These are phyloP conservation scores for Chloebia gouldiae DNA, from an alignment of 2,113 vertebrate genomes.

Conservation along the genomic window DNA sequence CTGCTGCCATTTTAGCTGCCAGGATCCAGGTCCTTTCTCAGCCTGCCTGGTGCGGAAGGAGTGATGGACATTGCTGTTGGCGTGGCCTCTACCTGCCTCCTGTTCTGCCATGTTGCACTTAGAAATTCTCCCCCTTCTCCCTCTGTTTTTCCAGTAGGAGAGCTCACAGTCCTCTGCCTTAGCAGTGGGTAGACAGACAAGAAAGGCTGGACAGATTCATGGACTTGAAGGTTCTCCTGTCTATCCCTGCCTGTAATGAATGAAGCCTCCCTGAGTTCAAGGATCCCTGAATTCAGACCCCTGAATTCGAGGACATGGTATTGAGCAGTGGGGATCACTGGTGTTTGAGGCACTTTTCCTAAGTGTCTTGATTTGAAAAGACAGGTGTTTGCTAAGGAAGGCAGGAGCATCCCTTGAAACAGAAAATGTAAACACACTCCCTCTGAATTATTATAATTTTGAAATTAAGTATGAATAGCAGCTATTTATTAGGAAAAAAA, in stretches of 20 bases:
- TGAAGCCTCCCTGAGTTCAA: neutral
- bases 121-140: slow-evolving; percentile 12
- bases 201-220: neutral
- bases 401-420: neutral
- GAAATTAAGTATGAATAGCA: neutral
- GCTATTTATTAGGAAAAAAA: no score
- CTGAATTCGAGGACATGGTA: neutral
- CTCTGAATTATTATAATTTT: neutral
- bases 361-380: neutral
- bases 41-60: neutral
- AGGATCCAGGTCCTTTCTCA: neutral
- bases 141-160: neutral
- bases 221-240: neutral
- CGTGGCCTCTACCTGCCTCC: neutral
- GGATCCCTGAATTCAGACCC: neutral
- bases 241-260: neutral
- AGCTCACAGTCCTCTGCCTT: neutral
- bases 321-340: neutral
- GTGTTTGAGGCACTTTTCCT: neutral
- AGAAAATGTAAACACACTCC: neutral
- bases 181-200: neutral
- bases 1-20: neutral
- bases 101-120: neutral
- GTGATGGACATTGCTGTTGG: neutral
- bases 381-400: neutral